These are phyloP conservation scores for Lutjanus argentimaculatus DNA, from an alignment of 2,797 vertebrate genomes.

Conservation along the genomic window DNA sequence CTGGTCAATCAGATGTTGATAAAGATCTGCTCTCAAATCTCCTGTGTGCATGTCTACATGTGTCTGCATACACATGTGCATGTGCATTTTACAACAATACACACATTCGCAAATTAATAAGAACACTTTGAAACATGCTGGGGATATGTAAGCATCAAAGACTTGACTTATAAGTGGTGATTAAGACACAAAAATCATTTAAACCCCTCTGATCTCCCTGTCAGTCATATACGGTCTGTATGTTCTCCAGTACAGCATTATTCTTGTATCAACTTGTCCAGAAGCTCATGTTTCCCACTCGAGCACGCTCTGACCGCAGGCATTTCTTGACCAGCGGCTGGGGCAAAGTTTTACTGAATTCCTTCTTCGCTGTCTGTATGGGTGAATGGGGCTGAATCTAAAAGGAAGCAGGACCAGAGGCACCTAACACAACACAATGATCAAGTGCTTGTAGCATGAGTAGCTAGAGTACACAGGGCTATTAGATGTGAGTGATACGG, in stretches of 20 bases:
- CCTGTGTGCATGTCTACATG: conserved; percentile 40
- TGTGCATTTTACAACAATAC: conserved; percentile 47
- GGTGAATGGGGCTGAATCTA: conserved; percentile 66
- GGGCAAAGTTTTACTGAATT: conserved; percentile 72
- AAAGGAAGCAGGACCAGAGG: conserved; percentile 70
- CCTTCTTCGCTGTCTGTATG: conserved; percentile 57
- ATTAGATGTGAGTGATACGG: conserved; percentile 85
- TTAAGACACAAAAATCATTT: conserved; percentile 48
- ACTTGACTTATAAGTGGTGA: conserved; percentile 30
- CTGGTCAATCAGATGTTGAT: conserved; percentile 66
- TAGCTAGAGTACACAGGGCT: conserved; percentile 74
- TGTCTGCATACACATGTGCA: conserved; percentile 9
- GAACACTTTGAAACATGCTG: conserved; percentile 29
- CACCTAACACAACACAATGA: conserved; percentile 74
- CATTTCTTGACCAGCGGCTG: conserved; percentile 71
- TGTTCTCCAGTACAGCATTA: conserved; percentile 32
- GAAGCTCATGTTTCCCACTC: conserved; percentile 72
- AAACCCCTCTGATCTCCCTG: conserved; percentile 48
- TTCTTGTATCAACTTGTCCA: conserved; percentile 71
- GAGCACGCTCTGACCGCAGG: conserved; percentile 61
- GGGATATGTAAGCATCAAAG: conserved; percentile 46
- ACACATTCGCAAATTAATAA: conserved; percentile 31
- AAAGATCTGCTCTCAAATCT: conserved; percentile 48
- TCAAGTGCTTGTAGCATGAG: conserved; percentile 76
- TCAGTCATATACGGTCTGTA: conserved; percentile 19